These are phyloP conservation scores for Drepana falcataria DNA, from an alignment of 2,888 invertebrate species.

Conservation along the genomic window DNA sequence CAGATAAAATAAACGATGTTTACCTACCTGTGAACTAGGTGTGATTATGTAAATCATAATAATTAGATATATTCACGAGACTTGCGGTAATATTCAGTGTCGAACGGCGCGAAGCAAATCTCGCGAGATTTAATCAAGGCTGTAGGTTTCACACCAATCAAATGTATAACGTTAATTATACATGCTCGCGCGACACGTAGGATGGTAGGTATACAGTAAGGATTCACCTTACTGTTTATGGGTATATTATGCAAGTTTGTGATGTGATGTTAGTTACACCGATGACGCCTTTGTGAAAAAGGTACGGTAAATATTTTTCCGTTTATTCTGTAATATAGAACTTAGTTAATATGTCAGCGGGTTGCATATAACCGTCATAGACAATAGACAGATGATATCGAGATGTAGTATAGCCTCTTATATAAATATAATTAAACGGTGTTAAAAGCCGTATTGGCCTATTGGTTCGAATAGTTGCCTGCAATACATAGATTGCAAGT, in stretches of 20 bases:
- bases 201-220: neutral
- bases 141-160: slow-evolving; percentile 12
- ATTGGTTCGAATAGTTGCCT: no score
- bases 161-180: slow-evolving; percentile 4
- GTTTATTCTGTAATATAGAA: no score
- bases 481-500: no score
- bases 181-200: neutral
- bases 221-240: neutral
- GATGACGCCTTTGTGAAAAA: no score
- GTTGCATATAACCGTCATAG: no score
- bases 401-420: no score
- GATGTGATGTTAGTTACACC: slow-evolving; percentile 8
- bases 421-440: no score
- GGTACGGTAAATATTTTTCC: no score
- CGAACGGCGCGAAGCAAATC: slow-evolving; percentile 15
- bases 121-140: slow-evolving; percentile 20
- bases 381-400: no score
- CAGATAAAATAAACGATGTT: neutral
- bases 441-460: no score
- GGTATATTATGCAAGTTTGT: neutral
- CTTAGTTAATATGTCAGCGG: no score
- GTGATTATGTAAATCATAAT: slow-evolving; percentile 2
- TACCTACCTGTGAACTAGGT: neutral
- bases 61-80: slow-evolving; percentile 3
- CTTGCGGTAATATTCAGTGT: slow-evolving; percentile 15